Evolutionary conservation across 92 coral and sea anemone genomes (phyloP).

Genomic region (Blastomussa wellsi): DNA sequence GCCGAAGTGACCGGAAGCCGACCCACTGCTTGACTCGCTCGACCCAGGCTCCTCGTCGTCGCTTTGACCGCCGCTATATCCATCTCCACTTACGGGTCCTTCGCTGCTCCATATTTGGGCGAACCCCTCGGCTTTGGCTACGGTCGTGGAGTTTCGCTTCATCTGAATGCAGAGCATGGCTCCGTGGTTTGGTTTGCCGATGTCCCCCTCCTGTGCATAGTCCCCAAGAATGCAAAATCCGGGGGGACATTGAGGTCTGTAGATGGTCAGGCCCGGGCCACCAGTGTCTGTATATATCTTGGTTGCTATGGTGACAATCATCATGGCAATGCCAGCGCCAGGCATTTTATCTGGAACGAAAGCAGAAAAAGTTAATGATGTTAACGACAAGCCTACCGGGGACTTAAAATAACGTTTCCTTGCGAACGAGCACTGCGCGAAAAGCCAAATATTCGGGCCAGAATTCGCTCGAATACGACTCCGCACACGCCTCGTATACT

Average conservation of each 20-base stretch:
- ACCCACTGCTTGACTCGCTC: slow-evolving; percentile 39
- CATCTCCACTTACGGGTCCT: slow-evolving; percentile 38
- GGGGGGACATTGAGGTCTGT: slow-evolving; percentile 82
- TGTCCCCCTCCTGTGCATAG: slow-evolving; percentile 78
- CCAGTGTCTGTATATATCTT: slow-evolving; percentile 64
- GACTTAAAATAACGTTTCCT: not conserved
- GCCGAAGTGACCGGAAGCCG: slow-evolving; percentile 45
- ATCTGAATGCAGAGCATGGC: slow-evolving; percentile 62
- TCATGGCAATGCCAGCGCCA: slow-evolving; percentile 26
- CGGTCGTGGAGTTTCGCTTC: slow-evolving; percentile 28
- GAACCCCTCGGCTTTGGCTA: slow-evolving; percentile 54
- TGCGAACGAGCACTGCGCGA: too few relatives aligned
- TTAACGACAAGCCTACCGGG: not conserved
- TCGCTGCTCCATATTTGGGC: slow-evolving; percentile 75
- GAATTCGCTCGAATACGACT: too few relatives aligned
- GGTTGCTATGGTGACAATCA: slow-evolving; percentile 55
- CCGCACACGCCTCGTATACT: too few relatives aligned
- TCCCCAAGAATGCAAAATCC: slow-evolving; percentile 81
- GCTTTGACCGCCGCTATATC: slow-evolving; percentile 31
- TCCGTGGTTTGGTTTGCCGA: slow-evolving; percentile 66
- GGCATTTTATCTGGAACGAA: slow-evolving; percentile 16
- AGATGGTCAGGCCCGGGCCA: slow-evolving; percentile 67
- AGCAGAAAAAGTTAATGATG: not conserved
- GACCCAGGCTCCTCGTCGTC: slow-evolving; percentile 38
- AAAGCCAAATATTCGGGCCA: too few relatives aligned